Base-by-base conservation (phyloP, 2,888 invertebrate species). In the Campoletis raptor region DNA sequence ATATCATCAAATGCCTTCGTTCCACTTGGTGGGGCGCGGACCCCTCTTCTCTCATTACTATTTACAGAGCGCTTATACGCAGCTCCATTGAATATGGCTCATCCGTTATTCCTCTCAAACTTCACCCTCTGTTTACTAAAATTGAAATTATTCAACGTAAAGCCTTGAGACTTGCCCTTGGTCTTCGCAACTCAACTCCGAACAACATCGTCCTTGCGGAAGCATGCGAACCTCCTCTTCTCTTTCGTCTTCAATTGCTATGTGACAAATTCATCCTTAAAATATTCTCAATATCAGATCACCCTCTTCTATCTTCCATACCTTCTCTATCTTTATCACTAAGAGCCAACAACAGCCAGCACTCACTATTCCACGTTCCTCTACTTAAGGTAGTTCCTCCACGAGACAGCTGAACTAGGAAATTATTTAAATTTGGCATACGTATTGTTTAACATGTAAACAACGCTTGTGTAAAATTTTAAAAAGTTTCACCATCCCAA, bases 41-140 rank as follows among this genome's bases (percentile, higher is more conserved):
- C 30, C 30, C 30, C 30, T 30, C 30, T 30, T 30, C 30, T 30
- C 30, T 30, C 3, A 30, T 30, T 30, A 30, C 6, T 2, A 10
- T 83, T 18, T 85, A 84, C 15, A 81, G 79, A 52, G 81, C 83
- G 0, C 36, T 87, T 7, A 66, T 84, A 12, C 69, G 79, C 2
- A 78, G 78, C n/a, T 24, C 73, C 2, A 66, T 85, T 3, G 87
- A 87, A 70, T 87, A 84, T 40, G 83, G 85, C 5, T 70, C 81
- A 0, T 30, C 45, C 4, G 15, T 79, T 0, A 18, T 84, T 52
- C 52, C 52, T 6, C 52, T 52, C 10, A 52, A 52, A n/a, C 5
- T 18, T 15, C 66, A 66, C n/a, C 37, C 66, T 7, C 9, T 37
- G 2, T 4, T 37, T 37, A 15, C 36, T 37, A 66, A 66, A 37